These are phyloP conservation scores for Drosophila rhopaloa DNA, from an alignment of 1,140 invertebrate genomes.

Conservation along the genomic window DNA sequence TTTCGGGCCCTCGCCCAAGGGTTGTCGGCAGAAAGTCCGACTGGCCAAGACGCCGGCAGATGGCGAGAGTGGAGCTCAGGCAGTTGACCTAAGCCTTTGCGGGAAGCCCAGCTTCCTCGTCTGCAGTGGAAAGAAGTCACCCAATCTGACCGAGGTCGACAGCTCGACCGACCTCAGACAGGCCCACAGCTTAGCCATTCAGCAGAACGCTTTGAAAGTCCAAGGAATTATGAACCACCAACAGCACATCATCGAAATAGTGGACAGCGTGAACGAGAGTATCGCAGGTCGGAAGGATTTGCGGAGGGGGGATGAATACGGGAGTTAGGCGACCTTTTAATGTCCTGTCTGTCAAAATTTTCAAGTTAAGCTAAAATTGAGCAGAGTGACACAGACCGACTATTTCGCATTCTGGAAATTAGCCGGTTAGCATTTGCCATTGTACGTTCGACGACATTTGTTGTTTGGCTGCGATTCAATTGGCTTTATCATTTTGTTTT, in stretches of 20 bases:
- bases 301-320: background rate
- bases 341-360: background rate
- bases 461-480: conserved; percentile 5
- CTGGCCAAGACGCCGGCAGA: background rate
- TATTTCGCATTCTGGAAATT: background rate
- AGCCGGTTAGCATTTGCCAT: conserved; percentile 2
- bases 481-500: conserved; percentile 33
- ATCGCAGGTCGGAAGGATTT: background rate
- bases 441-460: background rate
- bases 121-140: background rate
- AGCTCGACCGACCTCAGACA: background rate
- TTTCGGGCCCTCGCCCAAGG: background rate
- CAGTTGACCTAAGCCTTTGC: background rate
- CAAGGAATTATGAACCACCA: conserved; percentile 12
- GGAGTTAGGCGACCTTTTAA: background rate
- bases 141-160: background rate
- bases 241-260: background rate
- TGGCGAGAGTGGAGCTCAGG: background rate
- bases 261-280: background rate
- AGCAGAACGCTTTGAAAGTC: background rate
- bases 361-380: background rate
- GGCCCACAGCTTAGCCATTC: background rate
- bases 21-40: background rate
- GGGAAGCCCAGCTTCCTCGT: conserved; percentile 14
- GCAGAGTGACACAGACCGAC: background rate